Evolutionary conservation across 2,113 vertebrate genomes (phyloP), one percentile per base, ranked within the genome.

Genomic region (Lonchura striata): DNA sequence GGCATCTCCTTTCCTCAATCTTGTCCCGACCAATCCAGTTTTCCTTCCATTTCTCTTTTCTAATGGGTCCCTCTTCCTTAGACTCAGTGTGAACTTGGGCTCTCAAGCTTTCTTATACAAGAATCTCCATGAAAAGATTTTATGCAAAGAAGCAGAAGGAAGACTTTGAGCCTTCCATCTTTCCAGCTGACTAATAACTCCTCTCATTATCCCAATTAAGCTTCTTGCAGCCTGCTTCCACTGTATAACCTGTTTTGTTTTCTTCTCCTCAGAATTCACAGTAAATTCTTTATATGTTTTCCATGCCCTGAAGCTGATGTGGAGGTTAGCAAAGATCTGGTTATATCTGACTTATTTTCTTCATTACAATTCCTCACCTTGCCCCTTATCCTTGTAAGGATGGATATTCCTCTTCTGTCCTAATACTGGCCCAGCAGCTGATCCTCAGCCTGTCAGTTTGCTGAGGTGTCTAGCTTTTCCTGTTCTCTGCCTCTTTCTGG

Each of bases 1-100:
- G 44, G 22, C 49, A 8, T 7, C 21, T 41, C 3, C 9, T 22
- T 90, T 53, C 17, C 19, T 49, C n/a, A 30, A 0, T 15, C 63
- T 30, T 54, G 19, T 56, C 41, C 35, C 78, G 16, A 15, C 8
- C 24, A 10, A 15, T 20, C 33, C 27, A 41, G 5, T 16, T 19
- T 17, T 19, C 24, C 7, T 13, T 18, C 8, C 11, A 14, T 85
- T 53, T 57, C 17, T 37, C 18, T 41, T 44, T 42, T 22, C 17
- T 28, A 3, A 17, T 19, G 17, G 4, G 6, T n/a, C 33, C 13
- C 30, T 46, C 11, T 37, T 42, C 14, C 30, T 85, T 28, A 60
- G 8, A 9, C 12, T 68, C 1, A 0, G 9, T 25, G 23, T 14
- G 41, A 7, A 33, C 47, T 44, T 47, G 49, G 5, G 6, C 19